phyloP scores from a whole-genome alignment of 2,113 vertebrate genomes.

The Potamarius usumacintae region DNA sequence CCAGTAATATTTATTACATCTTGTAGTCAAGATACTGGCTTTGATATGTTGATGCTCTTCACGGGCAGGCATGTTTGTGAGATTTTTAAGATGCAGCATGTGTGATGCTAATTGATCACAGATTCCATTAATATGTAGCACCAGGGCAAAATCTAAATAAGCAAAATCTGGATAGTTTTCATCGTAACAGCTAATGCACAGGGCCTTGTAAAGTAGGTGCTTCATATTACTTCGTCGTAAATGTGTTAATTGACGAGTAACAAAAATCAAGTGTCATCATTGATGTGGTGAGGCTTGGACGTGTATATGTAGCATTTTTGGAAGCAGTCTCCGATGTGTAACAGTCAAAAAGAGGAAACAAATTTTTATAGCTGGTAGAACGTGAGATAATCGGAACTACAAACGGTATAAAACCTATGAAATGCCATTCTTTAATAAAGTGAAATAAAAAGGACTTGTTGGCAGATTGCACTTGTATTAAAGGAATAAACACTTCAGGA shows the following conservation, averaged over 20 bases:
- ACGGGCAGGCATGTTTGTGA: neutral
- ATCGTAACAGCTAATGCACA: neutral
- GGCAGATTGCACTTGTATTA: neutral
- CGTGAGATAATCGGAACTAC: too few relatives aligned
- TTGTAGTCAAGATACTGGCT: constrained; percentile 22
- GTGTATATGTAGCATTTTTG: too few relatives aligned
- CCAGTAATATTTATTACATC: constrained; percentile 48
- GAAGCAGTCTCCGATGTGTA: neutral
- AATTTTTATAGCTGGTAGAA: too few relatives aligned
- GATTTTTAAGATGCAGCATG: neutral
- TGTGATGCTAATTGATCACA: neutral
- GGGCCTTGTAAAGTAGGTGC: neutral
- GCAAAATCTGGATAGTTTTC: neutral
- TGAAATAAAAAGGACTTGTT: neutral
- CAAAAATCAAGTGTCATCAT: too few relatives aligned
- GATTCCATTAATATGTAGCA: neutral
- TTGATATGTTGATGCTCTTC: constrained; percentile 17
- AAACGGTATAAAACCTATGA: too few relatives aligned
- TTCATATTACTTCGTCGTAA: neutral
- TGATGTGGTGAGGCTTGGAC: too few relatives aligned
- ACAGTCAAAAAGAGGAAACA: neutral
- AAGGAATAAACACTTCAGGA: neutral
- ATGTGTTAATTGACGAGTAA: too few relatives aligned
- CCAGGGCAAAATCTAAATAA: neutral
- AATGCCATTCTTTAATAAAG: neutral